Base-by-base conservation (phyloP, 2,888 invertebrate species). In the Anoncus sp. region DNA sequence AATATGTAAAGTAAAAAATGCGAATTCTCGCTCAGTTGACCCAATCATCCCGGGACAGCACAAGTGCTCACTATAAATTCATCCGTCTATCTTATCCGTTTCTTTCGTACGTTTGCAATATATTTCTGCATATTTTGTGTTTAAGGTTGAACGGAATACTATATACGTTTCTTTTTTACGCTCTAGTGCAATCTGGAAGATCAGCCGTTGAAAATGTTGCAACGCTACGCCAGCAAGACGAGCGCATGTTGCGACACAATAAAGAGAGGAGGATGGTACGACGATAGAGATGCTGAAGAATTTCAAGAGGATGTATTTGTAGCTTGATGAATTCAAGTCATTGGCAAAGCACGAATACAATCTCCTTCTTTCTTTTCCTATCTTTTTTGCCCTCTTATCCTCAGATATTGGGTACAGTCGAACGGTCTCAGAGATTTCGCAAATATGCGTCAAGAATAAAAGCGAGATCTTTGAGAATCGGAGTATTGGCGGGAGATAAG, bases 161-260 rank as follows among this genome's bases (percentile, higher is more conserved):
- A 35, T 27, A 45, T 18, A 62, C n/a, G 38, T 62, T 16, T 59
- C 22, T 38, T 1, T 59, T 2, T 45, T 10, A 16, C 38, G 20
- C 35, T 20, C 24, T 57, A 69, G 63, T 45, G 67, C 31, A 43
- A 27, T 55, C 10, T 10, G 38, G 22, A 45, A 31, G 53, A 31
- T 55, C 43, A 62, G 53, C 38, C 20, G 65, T 60, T 16, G 45
- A 66, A 71, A 71, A 76, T 60, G 60, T 66, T 59, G 66, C 53
- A 53, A 66, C 53, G 59, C 20, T 31, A 40, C 27, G 53, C 16
- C 14, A 7, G 35, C 35, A 57, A 51, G 35, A 6, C 47, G 57
- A 65, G 59, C n/a, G n/a, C n/a, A n/a, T 53, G 51, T 75, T 75
- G 70, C 75, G 63, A 70, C 49, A 70, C 24, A 35, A 63, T 60